A percentile compares a stretch with the other conserved stretches of the same genome.
These are phyloP conservation scores for Himalopsyche japonica DNA, from an alignment of 2,888 invertebrate species.

Conservation along the genomic window DNA sequence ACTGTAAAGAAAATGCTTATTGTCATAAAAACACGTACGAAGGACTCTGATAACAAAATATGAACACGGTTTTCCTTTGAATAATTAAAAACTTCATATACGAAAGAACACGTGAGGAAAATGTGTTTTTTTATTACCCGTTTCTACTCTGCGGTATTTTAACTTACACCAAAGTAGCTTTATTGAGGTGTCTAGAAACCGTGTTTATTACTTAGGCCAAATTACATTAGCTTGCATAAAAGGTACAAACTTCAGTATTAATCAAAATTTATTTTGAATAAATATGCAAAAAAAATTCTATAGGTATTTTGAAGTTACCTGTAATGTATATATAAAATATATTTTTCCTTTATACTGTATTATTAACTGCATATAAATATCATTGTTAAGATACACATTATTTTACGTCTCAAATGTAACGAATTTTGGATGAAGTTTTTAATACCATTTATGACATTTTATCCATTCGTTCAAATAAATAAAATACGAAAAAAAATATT, in stretches of 20 bases:
- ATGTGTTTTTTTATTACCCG: neutral
- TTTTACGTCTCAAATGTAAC: too few relatives aligned
- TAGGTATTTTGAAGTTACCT: too few relatives aligned
- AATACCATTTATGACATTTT: too few relatives aligned
- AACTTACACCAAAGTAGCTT: neutral
- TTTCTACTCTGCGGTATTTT: neutral
- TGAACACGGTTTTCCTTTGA: constrained; percentile 26
- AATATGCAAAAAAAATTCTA: too few relatives aligned
- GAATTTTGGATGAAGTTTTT: too few relatives aligned
- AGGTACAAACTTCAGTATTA: neutral
- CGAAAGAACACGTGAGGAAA: neutral
- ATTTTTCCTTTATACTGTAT: too few relatives aligned
- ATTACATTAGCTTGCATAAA: neutral
- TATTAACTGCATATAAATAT: too few relatives aligned
- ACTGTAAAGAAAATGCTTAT: constrained; percentile 21
- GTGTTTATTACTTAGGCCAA: neutral
- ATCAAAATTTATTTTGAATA: too few relatives aligned
- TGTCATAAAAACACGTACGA: constrained; percentile 17
- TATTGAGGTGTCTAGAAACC: neutral
- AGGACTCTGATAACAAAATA: constrained; percentile 12
- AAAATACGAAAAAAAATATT: too few relatives aligned
- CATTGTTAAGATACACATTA: too few relatives aligned
- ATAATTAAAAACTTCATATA: constrained; percentile 19
- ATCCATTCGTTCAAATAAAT: too few relatives aligned
- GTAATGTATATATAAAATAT: too few relatives aligned